Evolutionary conservation across 2,113 vertebrate genomes (phyloP).

Genomic region (Dicerorhinus sumatrensis): DNA sequence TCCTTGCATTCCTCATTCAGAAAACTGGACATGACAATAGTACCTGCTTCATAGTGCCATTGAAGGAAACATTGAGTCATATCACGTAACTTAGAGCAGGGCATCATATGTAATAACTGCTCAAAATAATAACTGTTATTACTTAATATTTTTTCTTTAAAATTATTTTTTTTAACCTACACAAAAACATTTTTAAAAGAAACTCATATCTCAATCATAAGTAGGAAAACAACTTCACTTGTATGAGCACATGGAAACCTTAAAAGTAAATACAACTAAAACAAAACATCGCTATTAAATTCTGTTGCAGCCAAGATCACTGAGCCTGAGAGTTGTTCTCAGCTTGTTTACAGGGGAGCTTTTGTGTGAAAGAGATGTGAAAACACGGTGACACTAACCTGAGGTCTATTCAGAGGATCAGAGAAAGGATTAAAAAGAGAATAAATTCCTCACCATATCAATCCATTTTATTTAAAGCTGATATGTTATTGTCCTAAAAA

Average conservation of each 20-base stretch:
- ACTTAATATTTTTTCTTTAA: background rate
- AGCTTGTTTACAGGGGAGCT: background rate
- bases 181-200: background rate
- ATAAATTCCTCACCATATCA: background rate
- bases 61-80: background rate
- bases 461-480: conserved; percentile 7
- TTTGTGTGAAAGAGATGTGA: background rate
- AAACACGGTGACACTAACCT: background rate
- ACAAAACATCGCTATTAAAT: background rate
- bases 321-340: background rate
- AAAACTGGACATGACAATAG: background rate
- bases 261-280: conserved; percentile 50
- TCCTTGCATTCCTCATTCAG: background rate
- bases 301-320: background rate
- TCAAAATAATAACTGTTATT: background rate
- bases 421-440: conserved; percentile 27
- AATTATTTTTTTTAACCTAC: background rate
- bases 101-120: background rate
- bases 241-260: background rate
- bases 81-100: background rate
- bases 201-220: background rate
- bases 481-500: background rate
- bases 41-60: background rate
- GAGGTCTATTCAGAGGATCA: background rate
- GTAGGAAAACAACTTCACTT: background rate